Conservation (phyloP, 64 coral and sea anemone genomes). For the Porites lutea region DNA sequence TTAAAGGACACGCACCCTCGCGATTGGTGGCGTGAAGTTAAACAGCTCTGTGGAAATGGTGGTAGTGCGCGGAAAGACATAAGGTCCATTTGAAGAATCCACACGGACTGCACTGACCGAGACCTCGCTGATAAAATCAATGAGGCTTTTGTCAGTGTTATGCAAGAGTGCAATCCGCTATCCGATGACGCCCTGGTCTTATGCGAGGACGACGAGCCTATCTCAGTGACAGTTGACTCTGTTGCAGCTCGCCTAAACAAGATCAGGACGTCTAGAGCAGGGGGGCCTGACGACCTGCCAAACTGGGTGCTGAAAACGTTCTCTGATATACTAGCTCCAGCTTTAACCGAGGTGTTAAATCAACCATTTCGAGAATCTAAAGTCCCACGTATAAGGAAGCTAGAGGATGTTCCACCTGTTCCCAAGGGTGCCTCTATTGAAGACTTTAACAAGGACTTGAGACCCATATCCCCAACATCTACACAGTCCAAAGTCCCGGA, state of each 20-base stretch:
- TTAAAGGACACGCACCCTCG: too few relatives aligned
- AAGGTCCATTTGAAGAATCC: too few relatives aligned
- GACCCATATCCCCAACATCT: too few relatives aligned
- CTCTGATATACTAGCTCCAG: too few relatives aligned
- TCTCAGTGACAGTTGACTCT: background rate
- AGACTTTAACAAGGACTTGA: constrained; percentile 34
- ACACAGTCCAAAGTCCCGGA: too few relatives aligned
- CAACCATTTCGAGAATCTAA: constrained; percentile 18
- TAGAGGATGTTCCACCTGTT: background rate
- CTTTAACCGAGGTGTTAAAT: too few relatives aligned
- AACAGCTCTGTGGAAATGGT: constrained; percentile 58
- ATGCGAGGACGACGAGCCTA: constrained; percentile 33
- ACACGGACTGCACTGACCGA: too few relatives aligned
- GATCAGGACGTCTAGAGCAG: background rate
- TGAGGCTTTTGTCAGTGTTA: too few relatives aligned
- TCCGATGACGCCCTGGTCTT: constrained; percentile 13
- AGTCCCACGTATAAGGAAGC: constrained; percentile 27
- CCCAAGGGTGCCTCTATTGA: background rate
- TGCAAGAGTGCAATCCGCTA: background rate
- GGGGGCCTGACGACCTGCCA: too few relatives aligned
- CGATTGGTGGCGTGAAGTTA: constrained; percentile 66
- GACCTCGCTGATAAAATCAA: too few relatives aligned
- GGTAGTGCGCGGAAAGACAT: too few relatives aligned
- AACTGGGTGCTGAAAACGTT: too few relatives aligned
- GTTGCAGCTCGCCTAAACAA: background rate